Evolutionary conservation across 2,113 vertebrate species (phyloP).

Genomic region (Bothrops jararaca): DNA sequence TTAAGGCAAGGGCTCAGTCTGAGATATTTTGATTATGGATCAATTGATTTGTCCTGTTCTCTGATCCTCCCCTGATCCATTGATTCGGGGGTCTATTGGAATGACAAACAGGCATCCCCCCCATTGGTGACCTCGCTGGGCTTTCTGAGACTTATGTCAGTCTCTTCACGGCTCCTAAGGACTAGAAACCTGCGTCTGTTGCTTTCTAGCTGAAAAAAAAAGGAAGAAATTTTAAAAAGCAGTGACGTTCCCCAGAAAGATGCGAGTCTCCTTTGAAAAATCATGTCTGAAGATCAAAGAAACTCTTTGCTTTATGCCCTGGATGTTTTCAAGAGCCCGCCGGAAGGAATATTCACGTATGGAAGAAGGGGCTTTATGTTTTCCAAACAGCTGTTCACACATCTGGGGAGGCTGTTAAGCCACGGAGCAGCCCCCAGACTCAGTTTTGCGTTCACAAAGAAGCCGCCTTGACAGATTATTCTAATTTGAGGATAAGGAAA

Average conservation of each 20-base stretch:
- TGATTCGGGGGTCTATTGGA: background rate
- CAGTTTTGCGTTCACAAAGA: background rate
- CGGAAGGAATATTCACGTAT: background rate
- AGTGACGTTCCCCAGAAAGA: background rate
- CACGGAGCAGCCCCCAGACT: background rate
- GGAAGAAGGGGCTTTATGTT: background rate
- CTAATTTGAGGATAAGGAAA: background rate
- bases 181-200: background rate
- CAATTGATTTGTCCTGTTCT: background rate
- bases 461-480: background rate
- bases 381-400: background rate
- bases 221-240: no score
- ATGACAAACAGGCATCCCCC: background rate
- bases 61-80: background rate
- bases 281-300: background rate
- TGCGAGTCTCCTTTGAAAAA: background rate
- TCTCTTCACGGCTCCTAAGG: background rate
- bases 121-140: no score
- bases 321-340: background rate
- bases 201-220: background rate
- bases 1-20: background rate
- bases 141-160: background rate
- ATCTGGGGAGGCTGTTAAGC: background rate
- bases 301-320: background rate
- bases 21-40: background rate